These are phyloP conservation scores for Rhinopithecus roxellana DNA, from an alignment of 2,113 vertebrate genomes.

Conservation along the genomic window DNA sequence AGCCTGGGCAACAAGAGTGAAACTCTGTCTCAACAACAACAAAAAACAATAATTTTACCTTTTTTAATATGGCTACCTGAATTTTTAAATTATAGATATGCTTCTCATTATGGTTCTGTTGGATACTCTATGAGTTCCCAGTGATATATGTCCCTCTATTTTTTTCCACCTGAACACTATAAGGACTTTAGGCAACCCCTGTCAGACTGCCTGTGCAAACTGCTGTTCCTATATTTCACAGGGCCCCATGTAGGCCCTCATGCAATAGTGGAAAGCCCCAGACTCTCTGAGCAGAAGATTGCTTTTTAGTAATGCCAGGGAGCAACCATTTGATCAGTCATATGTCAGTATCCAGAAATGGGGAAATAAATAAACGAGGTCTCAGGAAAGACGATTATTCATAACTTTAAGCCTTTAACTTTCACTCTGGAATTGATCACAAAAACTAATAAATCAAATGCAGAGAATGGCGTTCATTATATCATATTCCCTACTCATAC, in stretches of 20 bases:
- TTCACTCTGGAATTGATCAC: conserved; percentile 21
- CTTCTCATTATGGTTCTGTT: background rate
- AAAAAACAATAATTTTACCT: too few relatives aligned
- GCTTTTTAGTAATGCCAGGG: conserved; percentile 6
- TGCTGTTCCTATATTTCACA: background rate
- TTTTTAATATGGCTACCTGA: background rate
- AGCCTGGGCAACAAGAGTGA: too few relatives aligned
- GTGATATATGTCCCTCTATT: background rate
- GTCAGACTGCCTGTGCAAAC: background rate
- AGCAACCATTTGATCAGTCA: background rate
- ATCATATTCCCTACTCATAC: fast-evolving
- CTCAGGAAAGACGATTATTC: background rate
- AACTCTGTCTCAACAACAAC: too few relatives aligned
- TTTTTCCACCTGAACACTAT: background rate
- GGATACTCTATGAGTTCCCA: background rate
- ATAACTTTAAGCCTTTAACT: conserved; percentile 14
- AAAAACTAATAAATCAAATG: conserved; percentile 45
- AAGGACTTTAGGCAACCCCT: background rate
- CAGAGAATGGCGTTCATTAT: background rate
- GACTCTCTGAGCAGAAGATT: background rate
- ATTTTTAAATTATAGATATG: background rate
- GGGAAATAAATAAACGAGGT: background rate
- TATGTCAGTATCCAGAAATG: background rate
- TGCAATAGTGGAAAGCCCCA: background rate
- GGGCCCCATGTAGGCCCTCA: too few relatives aligned